A percentile compares a stretch with the other conserved stretches of the same genome.
Evolutionary conservation across 2,113 vertebrate genomes (phyloP).

Genomic region (Engystomops pustulosus): DNA sequence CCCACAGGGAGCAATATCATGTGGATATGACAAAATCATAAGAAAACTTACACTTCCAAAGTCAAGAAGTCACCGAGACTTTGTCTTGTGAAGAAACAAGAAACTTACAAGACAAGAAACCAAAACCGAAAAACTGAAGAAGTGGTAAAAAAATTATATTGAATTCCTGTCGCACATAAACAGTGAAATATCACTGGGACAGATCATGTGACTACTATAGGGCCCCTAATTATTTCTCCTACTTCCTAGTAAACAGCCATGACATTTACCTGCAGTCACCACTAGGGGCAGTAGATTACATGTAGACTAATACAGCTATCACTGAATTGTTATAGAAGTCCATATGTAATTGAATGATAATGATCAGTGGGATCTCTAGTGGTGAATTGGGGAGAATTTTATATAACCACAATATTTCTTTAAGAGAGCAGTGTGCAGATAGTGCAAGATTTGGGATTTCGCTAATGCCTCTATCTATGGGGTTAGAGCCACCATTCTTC

Average conservation of each 20-base stretch:
- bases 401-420: no score
- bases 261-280: background rate
- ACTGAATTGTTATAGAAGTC: background rate
- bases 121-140: background rate
- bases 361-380: no score
- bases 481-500: no score
- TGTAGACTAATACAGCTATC: background rate
- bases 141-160: background rate
- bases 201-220: background rate
- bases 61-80: constrained; percentile 16
- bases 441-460: no score
- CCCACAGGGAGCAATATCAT: constrained; percentile 24
- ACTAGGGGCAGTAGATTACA: background rate
- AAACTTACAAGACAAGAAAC: background rate
- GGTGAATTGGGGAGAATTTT: no score
- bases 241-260: no score
- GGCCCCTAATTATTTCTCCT: background rate
- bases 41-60: constrained; percentile 26
- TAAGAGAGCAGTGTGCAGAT: no score
- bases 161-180: background rate
- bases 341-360: background rate
- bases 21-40: constrained; percentile 21
- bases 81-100: background rate
- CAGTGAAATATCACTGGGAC: background rate
- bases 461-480: no score